A percentile compares a stretch with the other conserved stretches of the same genome.
phyloP scores from a whole-genome alignment of 2,113 vertebrate species.

The Antechinus stuartii region DNA sequence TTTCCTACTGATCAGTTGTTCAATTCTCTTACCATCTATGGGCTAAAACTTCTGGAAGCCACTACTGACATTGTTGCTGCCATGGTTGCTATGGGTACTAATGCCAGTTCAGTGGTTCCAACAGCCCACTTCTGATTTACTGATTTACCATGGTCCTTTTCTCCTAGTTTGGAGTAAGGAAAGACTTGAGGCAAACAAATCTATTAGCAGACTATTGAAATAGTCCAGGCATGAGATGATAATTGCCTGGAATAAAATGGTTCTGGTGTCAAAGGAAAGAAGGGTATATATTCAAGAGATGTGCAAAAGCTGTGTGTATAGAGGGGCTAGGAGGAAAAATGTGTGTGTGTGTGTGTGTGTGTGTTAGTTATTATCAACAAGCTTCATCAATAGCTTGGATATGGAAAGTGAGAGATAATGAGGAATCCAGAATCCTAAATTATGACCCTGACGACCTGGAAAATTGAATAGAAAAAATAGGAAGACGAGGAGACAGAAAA shows the following conservation, averaged over 20 bases:
- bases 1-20: too few relatives aligned
- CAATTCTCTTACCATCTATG: too few relatives aligned
- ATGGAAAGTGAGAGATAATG: background rate
- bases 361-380: background rate
- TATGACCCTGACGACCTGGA: background rate
- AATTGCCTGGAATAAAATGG: background rate
- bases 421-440: background rate
- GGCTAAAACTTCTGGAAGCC: too few relatives aligned
- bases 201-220: background rate
- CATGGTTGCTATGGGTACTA: too few relatives aligned
- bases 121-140: too few relatives aligned
- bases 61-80: too few relatives aligned
- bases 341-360: too few relatives aligned
- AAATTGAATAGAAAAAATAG: background rate
- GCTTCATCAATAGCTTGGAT: background rate
- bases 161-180: background rate
- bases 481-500: background rate
- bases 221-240: background rate
- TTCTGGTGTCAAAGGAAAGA: background rate
- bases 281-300: background rate
- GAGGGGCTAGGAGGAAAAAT: background rate
- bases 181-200: background rate
- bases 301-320: background rate
- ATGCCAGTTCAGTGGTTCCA: too few relatives aligned
- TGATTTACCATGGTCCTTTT: too few relatives aligned